Percentiles rank a stretch among this genome's conserved stretches.
Evolutionary conservation across 2,888 invertebrate genomes (phyloP).

Genomic region (Prosopocoilus inquinatus): DNA sequence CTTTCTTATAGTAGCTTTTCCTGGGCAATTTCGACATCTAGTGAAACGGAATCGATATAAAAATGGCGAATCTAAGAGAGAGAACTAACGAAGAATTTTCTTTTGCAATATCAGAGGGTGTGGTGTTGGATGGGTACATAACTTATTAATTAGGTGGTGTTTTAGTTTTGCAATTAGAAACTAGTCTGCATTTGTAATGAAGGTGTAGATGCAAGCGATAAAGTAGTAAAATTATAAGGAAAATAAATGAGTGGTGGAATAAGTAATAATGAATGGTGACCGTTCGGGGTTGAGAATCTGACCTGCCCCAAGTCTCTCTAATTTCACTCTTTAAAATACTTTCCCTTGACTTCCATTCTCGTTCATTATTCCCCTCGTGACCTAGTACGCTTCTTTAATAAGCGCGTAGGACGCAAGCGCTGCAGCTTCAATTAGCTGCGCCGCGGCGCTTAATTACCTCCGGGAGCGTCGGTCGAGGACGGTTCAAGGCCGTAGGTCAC

Average conservation of each 20-base stretch:
- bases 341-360: conserved; percentile 48
- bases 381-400: conserved; percentile 49
- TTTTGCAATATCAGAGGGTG: too few relatives aligned
- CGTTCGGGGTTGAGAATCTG: conserved; percentile 37
- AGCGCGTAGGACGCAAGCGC: conserved; percentile 46
- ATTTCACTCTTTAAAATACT: conserved; percentile 52
- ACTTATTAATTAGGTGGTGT: too few relatives aligned
- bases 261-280: conserved; percentile 30
- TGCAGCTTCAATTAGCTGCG: conserved; percentile 47
- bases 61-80: conserved; percentile 38
- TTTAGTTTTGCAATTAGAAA: too few relatives aligned
- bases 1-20: conserved; percentile 33
- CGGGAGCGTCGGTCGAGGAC: conserved; percentile 48
- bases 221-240: neutral
- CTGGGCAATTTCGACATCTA: conserved; percentile 41
- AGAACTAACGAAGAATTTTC: neutral
- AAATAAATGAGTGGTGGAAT: neutral
- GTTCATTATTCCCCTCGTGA: conserved; percentile 50
- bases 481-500: conserved; percentile 39
- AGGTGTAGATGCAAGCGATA: too few relatives aligned
- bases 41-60: conserved; percentile 46
- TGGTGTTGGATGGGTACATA: too few relatives aligned
- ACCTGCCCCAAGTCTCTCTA: conserved; percentile 50
- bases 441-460: conserved; percentile 50
- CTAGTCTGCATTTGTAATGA: too few relatives aligned